Percentiles rank a stretch among this genome's conserved stretches.
phyloP scores from a whole-genome alignment of 2,113 vertebrate species.

The Ornithorhynchus anatinus region DNA sequence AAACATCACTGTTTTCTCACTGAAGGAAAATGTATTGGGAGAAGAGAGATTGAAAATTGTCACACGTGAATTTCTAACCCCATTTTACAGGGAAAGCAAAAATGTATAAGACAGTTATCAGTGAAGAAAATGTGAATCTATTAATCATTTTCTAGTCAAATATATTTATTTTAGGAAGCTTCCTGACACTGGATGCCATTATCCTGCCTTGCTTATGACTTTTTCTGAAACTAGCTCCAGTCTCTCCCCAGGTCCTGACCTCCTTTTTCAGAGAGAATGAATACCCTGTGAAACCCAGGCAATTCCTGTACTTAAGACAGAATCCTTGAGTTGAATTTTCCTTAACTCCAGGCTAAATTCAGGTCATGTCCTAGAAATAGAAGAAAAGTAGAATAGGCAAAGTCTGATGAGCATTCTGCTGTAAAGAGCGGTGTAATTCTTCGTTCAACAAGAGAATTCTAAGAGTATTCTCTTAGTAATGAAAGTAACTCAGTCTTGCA shows the following conservation, averaged over 20 bases:
- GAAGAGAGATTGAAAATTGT: no score
- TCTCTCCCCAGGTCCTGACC: not conserved
- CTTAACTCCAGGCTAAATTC: not conserved
- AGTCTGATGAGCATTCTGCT: no score
- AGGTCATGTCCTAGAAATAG: no score
- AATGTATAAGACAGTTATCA: not conserved
- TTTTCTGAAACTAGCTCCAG: not conserved
- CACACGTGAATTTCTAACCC: no score
- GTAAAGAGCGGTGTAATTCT: no score
- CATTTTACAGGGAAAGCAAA: no score
- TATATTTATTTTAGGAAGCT: not conserved
- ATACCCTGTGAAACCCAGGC: not conserved
- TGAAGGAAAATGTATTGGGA: no score
- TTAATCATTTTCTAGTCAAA: conserved; percentile 26
- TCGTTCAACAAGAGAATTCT: no score
- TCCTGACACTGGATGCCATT: not conserved
- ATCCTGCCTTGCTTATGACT: not conserved
- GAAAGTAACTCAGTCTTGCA: no score
- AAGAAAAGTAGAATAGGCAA: no score
- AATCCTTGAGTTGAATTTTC: not conserved
- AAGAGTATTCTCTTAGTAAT: no score
- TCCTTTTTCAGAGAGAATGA: not conserved
- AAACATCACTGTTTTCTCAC: no score
- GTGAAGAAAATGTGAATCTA: not conserved
- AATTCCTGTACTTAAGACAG: not conserved